These are phyloP conservation scores for Falco punctatus DNA, from an alignment of 2,113 vertebrate genomes.

Conservation along the genomic window DNA sequence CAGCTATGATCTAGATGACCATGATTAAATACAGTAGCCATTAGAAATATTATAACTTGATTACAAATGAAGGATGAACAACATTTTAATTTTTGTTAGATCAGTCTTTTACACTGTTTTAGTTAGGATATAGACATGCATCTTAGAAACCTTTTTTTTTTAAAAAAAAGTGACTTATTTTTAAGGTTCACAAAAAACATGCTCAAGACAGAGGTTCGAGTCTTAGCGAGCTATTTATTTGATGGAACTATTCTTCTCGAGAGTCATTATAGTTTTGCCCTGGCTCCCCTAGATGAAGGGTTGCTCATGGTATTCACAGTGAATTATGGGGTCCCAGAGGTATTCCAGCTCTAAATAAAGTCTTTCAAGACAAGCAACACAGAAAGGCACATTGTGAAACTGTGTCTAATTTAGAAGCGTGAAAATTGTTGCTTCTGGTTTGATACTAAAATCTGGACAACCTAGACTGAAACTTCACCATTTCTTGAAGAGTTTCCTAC, in stretches of 20 bases:
- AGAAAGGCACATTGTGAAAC: neutral
- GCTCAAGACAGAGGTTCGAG: neutral
- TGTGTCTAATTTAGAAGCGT: neutral
- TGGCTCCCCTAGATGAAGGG: neutral
- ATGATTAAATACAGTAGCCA: neutral
- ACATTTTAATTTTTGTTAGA: neutral
- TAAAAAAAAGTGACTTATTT: neutral
- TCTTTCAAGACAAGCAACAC: neutral
- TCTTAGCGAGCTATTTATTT: constrained; percentile 19
- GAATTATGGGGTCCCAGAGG: neutral
- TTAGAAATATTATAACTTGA: neutral
- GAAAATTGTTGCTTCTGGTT: neutral
- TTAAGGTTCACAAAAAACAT: neutral
- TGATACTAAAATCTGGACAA: neutral
- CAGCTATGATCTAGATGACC: neutral
- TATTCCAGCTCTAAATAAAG: neutral
- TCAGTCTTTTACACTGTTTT: neutral
- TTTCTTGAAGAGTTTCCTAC: neutral
- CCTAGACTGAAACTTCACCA: neutral
- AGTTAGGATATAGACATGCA: neutral
- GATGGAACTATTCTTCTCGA: neutral
- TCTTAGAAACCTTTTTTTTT: neutral
- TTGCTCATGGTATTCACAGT: neutral
- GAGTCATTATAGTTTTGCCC: neutral
- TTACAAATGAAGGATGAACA: neutral